A percentile compares a stretch with the other conserved stretches of the same genome.
These are phyloP conservation scores for Drosophila flavopinicola DNA, from an alignment of 2,888 invertebrate species.

Conservation along the genomic window DNA sequence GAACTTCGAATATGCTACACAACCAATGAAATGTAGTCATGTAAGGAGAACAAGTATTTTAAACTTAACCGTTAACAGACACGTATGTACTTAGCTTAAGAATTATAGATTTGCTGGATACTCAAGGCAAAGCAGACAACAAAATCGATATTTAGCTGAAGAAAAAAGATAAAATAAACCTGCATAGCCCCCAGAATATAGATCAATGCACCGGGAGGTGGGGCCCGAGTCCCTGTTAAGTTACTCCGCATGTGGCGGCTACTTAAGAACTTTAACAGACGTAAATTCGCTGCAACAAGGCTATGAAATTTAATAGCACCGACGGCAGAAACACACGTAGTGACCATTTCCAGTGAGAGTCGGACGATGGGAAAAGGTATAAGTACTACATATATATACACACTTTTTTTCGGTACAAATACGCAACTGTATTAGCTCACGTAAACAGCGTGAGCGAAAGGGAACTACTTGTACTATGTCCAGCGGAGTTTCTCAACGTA, in stretches of 20 bases:
- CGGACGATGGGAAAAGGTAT: too few relatives aligned
- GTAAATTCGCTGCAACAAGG: conserved; percentile 71
- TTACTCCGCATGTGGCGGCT: conserved; percentile 34
- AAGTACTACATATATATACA: neutral
- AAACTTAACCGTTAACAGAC: neutral
- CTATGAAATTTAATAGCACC: conserved; percentile 73
- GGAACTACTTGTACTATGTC: conserved; percentile 3
- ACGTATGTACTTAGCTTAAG: neutral
- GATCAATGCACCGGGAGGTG: conserved; percentile 24
- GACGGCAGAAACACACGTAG: conserved; percentile 41
- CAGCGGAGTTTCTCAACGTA: conserved; percentile 48
- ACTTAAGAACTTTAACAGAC: conserved; percentile 74
- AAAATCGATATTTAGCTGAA: conserved; percentile 1
- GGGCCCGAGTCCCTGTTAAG: too few relatives aligned
- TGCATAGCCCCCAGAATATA: conserved; percentile 1
- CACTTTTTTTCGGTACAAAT: conserved; percentile 43
- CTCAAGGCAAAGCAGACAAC: neutral
- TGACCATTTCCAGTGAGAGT: conserved; percentile 54
- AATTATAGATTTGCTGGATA: neutral
- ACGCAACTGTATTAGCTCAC: conserved; percentile 79
- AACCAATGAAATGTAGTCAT: too few relatives aligned
- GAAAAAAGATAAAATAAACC: neutral
- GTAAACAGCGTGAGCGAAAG: conserved; percentile 48
- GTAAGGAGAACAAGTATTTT: too few relatives aligned
- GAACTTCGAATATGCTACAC: too few relatives aligned